Conservation (phyloP, 2,888 invertebrate species). For the Drosophila fungiperda region DNA sequence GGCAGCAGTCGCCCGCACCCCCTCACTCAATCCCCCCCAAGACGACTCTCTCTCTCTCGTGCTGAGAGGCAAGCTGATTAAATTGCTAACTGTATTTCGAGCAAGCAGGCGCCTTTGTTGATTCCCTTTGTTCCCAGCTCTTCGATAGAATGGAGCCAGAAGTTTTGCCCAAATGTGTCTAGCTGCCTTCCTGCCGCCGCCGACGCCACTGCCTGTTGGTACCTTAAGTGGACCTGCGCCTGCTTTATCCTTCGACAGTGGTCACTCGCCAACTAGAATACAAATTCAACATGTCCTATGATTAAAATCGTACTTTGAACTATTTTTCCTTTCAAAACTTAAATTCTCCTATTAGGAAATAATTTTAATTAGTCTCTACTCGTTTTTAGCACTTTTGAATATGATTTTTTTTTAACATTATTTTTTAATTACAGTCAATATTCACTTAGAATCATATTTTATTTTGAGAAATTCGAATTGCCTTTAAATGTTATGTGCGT, state of each 20-base stretch:
- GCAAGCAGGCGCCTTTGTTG: conserved; percentile 61
- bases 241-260: conserved; percentile 34
- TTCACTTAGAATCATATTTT: neutral
- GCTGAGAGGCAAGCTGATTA: conserved; percentile 60
- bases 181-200: conserved; percentile 49
- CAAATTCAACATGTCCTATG: neutral
- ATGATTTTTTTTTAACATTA: neutral
- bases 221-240: conserved; percentile 72
- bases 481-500: neutral
- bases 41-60: neutral
- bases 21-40: neutral
- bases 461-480: neutral
- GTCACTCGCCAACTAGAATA: neutral
- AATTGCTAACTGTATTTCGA: conserved; percentile 62
- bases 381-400: neutral
- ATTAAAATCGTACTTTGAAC: neutral
- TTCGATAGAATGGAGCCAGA: conserved; percentile 32
- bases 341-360: neutral
- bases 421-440: neutral
- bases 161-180: conserved; percentile 72
- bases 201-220: conserved; percentile 25
- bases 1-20: conserved; percentile 50
- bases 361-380: neutral
- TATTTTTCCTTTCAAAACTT: neutral
- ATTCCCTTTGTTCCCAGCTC: conserved; percentile 63